Evolutionary conservation across 1,140 invertebrate genomes (phyloP), one percentile per base, ranked within the genome.

Genomic region (Vanessa atalanta): DNA sequence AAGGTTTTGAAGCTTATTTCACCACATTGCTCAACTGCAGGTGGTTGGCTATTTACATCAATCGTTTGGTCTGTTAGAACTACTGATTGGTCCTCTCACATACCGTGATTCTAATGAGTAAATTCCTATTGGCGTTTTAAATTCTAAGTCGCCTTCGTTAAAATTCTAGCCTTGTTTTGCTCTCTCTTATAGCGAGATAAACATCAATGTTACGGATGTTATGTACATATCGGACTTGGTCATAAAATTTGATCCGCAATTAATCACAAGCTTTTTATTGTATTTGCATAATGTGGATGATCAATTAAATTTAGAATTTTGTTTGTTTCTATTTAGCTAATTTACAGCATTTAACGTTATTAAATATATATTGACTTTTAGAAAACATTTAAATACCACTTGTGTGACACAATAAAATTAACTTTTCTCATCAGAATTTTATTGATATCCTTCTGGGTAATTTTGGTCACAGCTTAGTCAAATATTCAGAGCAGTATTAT

Each of bases 171-270:
- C 65, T 74, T 65, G 60, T 53, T 79, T 53, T 75, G 48, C n/a
- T 66, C n/a, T 70, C 77, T 66, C 73, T 74, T 77, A 67, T 76
- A 65, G 57, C 72, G 31, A 55, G 70, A 81, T 76, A 75, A 57
- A 75, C 68, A 75, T 74, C 72, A 15, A 61, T 60, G 55, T 48
- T 47, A 65, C 50, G 37, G 37, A 43, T 43, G 7, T 43, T 43
- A 43, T 43, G 37, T 8, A 50, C 53, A 66, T 47, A n/a, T 57
- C 31, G 37, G 50, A 16, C 50, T 57, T 23, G 16, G 47, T 43
- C 57, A 72, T 73, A 73, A 75, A 80, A 77, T 65, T 47, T 66
- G 74, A 78, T 73, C 51, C 60, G 70, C 50, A 61, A 79, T 81
- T 75, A 69, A 79, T 81, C 77, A 77, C 71, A 3, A 5, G 26